Evolutionary conservation across 1,140 invertebrate species (phyloP).

Genomic region (Zaprionus vittiger): DNA sequence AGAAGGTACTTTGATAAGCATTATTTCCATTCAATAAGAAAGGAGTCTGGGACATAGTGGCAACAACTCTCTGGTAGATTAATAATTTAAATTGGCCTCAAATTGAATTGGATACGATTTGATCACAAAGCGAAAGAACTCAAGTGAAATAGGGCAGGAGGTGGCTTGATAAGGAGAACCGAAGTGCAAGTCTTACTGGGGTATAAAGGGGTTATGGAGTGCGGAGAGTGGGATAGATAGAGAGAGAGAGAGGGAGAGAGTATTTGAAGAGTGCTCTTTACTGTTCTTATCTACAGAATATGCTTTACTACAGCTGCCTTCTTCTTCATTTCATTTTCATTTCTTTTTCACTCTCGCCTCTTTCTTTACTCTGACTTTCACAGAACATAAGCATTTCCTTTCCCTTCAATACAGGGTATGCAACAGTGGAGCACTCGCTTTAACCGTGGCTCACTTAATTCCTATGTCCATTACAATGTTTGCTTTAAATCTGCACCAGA

Average conservation of each 20-base stretch:
- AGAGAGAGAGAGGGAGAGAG: background rate
- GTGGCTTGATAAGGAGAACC: no score
- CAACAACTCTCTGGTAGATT: slow-evolving; percentile 1
- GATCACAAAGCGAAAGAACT: background rate
- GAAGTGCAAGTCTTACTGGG: no score
- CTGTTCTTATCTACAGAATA: background rate
- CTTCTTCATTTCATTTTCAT: no score
- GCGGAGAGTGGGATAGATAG: background rate
- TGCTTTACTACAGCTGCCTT: no score
- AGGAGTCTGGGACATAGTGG: background rate
- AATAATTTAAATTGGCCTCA: slow-evolving; percentile 37
- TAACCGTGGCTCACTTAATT: background rate
- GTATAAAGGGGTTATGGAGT: background rate
- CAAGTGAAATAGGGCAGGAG: slow-evolving; percentile 8
- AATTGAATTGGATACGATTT: slow-evolving; percentile 41
- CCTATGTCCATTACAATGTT: background rate
- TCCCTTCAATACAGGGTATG: background rate
- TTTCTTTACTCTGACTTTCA: background rate
- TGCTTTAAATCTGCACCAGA: background rate
- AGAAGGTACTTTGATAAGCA: background rate
- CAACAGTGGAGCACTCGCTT: background rate
- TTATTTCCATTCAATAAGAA: background rate
- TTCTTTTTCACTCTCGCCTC: background rate
- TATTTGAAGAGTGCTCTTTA: background rate
- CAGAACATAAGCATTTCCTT: background rate